A percentile compares a stretch with the other conserved stretches of the same genome.
These are phyloP conservation scores for Ochropleura plecta DNA, from an alignment of 2,888 invertebrate genomes.

Conservation along the genomic window DNA sequence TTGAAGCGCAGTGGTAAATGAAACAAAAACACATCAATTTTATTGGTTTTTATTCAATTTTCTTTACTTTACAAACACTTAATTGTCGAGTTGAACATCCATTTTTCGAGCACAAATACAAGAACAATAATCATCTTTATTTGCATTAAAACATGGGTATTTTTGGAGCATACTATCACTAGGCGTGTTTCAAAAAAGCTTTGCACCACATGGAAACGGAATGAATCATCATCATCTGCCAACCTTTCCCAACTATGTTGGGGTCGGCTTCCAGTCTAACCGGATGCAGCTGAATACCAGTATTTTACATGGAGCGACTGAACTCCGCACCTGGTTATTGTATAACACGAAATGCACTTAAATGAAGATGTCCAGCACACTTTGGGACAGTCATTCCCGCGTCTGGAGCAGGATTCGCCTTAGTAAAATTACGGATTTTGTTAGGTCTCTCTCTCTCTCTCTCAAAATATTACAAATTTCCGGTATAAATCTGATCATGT, in stretches of 20 bases:
- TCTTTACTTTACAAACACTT: conserved; percentile 32
- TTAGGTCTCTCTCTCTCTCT: neutral
- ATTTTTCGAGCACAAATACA: conserved; percentile 30
- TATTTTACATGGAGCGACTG: neutral
- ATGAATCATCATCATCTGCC: neutral
- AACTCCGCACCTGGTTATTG: no score
- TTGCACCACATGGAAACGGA: neutral
- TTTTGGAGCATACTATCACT: neutral
- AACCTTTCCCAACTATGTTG: neutral
- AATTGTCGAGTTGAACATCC: conserved; percentile 34
- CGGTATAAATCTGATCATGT: neutral
- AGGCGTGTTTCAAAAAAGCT: neutral
- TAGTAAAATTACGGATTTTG: neutral
- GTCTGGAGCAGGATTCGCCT: neutral
- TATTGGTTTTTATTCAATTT: conserved; percentile 39
- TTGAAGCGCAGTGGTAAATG: neutral
- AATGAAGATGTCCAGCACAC: neutral
- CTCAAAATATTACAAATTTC: neutral
- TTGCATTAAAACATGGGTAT: neutral
- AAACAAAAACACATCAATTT: conserved; percentile 13
- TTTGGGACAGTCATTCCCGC: neutral
- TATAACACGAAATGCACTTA: neutral
- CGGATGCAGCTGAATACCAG: neutral
- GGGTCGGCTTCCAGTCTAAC: neutral
- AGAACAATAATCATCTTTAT: conserved; percentile 4